phyloP scores from a whole-genome alignment of 2,113 vertebrate genomes.

The Misgurnus anguillicaudatus region DNA sequence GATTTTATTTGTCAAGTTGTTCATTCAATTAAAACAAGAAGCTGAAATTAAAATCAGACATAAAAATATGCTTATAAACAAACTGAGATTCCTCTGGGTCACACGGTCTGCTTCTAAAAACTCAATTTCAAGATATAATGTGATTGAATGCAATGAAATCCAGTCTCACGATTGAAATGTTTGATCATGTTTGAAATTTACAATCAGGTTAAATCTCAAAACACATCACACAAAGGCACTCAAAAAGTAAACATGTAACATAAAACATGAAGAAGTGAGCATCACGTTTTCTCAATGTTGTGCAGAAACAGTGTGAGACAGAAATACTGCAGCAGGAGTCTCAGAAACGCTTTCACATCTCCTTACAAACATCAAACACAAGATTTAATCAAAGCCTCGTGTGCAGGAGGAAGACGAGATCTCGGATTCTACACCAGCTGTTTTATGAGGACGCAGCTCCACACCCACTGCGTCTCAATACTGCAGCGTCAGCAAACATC shows the following conservation, averaged over 20 bases:
- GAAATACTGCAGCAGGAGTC: conserved; percentile 14
- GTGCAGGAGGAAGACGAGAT: not conserved
- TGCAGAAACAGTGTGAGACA: not conserved
- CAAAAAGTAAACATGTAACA: conserved; percentile 36
- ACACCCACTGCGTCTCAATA: not conserved
- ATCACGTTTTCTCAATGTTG: not conserved
- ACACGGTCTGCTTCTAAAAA: conserved; percentile 58
- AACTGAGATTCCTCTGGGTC: conserved; percentile 42
- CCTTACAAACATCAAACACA: conserved; percentile 4
- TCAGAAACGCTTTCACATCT: not conserved
- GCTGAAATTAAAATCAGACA: conserved; percentile 42
- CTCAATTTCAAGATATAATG: not conserved
- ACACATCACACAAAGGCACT: conserved; percentile 54
- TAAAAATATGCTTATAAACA: not conserved
- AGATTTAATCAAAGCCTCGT: not conserved
- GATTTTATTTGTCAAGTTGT: too few species aligned
- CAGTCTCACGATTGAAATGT: conserved; percentile 68
- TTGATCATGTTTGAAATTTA: conserved; percentile 57
- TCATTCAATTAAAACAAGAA: conserved; percentile 8
- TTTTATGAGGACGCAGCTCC: not conserved
- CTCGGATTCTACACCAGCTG: not conserved
- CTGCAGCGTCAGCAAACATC: not conserved
- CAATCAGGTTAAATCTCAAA: conserved; percentile 56
- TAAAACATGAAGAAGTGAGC: conserved; percentile 17
- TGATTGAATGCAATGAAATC: conserved; percentile 63